Conservation (phyloP, 2,113 vertebrate species). For the Fregata magnificens region DNA sequence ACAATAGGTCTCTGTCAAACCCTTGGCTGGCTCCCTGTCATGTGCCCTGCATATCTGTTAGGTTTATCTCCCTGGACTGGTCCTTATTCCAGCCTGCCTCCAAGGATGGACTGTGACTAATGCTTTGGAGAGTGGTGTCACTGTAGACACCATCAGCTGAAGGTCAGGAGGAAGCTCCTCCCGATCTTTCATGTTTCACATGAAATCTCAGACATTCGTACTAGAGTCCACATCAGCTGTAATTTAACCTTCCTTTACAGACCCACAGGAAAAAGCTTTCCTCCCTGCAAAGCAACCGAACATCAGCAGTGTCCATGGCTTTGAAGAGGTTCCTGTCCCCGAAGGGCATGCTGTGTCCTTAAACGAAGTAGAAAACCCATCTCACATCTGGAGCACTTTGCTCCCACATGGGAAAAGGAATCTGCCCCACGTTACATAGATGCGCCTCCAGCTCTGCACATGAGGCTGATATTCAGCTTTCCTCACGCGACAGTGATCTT, state of each 20-base stretch:
- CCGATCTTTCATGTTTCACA: background rate
- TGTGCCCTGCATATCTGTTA: background rate
- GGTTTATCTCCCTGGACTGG: background rate
- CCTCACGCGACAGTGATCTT: background rate
- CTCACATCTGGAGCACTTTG: background rate
- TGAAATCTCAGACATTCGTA: background rate
- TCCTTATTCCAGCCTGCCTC: background rate
- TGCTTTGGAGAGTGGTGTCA: background rate
- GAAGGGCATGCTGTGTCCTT: fast-evolving
- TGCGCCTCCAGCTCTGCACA: background rate
- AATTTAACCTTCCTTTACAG: background rate
- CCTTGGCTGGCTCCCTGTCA: background rate
- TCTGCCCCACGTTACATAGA: fast-evolving
- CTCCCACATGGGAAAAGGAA: background rate
- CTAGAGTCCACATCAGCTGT: background rate
- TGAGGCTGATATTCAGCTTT: background rate
- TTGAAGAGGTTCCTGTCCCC: background rate
- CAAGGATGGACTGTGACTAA: background rate
- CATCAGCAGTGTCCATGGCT: fast-evolving
- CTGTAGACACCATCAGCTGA: background rate
- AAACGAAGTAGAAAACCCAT: background rate
- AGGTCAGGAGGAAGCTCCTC: background rate
- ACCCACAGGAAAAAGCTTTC: background rate
- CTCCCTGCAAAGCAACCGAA: background rate
- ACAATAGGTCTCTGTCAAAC: background rate